Base-by-base conservation (phyloP, 2,888 invertebrate genomes). In the Noctua pronuba region DNA sequence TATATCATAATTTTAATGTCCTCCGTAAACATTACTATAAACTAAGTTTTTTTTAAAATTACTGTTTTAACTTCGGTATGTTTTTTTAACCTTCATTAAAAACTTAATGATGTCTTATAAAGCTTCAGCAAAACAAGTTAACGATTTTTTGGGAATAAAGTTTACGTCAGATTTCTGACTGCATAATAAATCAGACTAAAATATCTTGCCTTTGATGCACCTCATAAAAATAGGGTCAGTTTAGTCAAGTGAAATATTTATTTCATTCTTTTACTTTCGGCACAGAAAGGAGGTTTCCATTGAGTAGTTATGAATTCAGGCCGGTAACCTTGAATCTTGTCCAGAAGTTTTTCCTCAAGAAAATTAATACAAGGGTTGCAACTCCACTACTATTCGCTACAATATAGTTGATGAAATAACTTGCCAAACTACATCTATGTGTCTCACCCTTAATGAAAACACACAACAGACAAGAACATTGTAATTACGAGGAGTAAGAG, bases 401-500 rank as follows among this genome's bases (percentile, higher is more conserved):
- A 65, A 80, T 73, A 73, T 75, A 75, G 70, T 73, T 85, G 88
- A 83, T 83, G 77, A 80, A 82, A 88, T 84, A 88, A 83, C 79
- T 86, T 85, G 71, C 86, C 84, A 87, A 90, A 89, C 79, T 89
- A 88, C 83, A 85, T 91, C 84, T 88, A 91, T 92, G 88, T 92
- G 91, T 92, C 90, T 91, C 90, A 88, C 86, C 89, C 92, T 92
- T 96, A 96, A 96, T 96, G 95, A 95, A 96, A 96, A 96, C 94
- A 96, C 94, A 96, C 95, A 95, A 94, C 95, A 94, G 95, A 95
- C 95, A 94, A 95, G 94, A 95, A 95, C 95, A 95, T 96, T 95
- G 96, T 96, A 96, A 96, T 96, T 96, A 96, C 95, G 95, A 94
- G 91, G 92, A 95, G 93, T 94, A 94, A 94, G 94, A 96, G 96